A percentile compares a stretch with the other conserved stretches of the same genome.
Conservation (phyloP, 1,140 invertebrate species). For the Calephelis nemesis region DNA sequence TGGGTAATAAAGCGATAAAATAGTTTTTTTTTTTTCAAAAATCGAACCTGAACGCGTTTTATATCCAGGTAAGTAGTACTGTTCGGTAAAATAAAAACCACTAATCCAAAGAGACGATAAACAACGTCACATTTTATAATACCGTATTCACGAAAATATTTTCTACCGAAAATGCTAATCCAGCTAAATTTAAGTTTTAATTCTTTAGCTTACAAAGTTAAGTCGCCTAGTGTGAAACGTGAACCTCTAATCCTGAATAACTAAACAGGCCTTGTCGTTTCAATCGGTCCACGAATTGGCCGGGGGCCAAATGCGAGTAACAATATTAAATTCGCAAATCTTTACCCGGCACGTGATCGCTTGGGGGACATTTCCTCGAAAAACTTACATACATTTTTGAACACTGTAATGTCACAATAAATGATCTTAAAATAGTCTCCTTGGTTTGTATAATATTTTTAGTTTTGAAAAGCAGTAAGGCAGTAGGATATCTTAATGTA, state of each 20-base stretch:
- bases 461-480: too few species aligned
- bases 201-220: slow-evolving; percentile 15
- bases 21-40: too few species aligned
- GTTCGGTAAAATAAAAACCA: too few species aligned
- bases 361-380: slow-evolving; percentile 19
- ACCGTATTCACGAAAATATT: background rate
- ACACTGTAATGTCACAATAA: background rate
- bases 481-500: too few species aligned
- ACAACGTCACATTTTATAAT: background rate
- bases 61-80: too few species aligned
- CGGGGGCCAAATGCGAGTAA: slow-evolving; percentile 22
- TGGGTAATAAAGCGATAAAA: too few species aligned
- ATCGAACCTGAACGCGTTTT: too few species aligned
- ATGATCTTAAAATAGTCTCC: background rate
- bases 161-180: background rate
- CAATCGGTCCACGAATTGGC: slow-evolving; percentile 24
- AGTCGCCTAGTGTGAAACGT: slow-evolving; percentile 6
- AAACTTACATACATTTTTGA: background rate
- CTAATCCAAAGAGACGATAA: too few species aligned
- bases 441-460: too few species aligned
- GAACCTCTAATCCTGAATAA: slow-evolving; percentile 22
- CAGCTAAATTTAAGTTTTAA: background rate
- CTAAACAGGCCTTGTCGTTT: slow-evolving; percentile 23
- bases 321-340: slow-evolving; percentile 35
- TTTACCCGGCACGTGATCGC: slow-evolving; percentile 12